Conservation (phyloP, 2,888 invertebrate species). For the Diplazon laetatorius region DNA sequence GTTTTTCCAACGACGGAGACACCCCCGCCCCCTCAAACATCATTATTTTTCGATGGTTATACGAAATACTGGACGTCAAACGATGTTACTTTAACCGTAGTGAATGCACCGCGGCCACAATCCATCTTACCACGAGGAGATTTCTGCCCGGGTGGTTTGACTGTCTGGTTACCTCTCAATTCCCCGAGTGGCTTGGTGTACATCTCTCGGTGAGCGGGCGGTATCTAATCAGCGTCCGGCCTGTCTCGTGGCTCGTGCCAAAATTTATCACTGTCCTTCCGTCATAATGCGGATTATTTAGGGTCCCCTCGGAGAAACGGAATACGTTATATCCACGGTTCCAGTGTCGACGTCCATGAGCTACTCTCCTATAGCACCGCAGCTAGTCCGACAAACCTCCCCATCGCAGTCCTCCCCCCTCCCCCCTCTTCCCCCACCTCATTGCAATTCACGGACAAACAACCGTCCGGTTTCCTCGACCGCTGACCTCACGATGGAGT, state of each 20-base stretch:
- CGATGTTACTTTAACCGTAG: background rate
- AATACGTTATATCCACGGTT: slow-evolving; percentile 43
- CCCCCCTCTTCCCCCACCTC: too few relatives aligned
- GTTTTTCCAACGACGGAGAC: too few relatives aligned
- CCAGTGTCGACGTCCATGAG: slow-evolving; percentile 28
- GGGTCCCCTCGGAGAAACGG: slow-evolving; percentile 53
- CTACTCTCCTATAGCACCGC: slow-evolving; percentile 13
- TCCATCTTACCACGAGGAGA: background rate
- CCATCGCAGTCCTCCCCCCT: background rate
- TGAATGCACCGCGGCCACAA: background rate
- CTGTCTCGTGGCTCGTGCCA: slow-evolving; percentile 57
- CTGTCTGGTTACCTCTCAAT: slow-evolving; percentile 10
- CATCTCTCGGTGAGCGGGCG: slow-evolving; percentile 49
- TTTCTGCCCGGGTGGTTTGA: slow-evolving; percentile 15
- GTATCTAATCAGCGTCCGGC: slow-evolving; percentile 69
- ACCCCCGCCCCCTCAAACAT: too few relatives aligned
- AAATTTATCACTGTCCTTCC: slow-evolving; percentile 69
- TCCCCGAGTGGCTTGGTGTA: slow-evolving; percentile 18
- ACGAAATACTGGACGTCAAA: too few relatives aligned
- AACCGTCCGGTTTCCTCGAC: slow-evolving; percentile 42
- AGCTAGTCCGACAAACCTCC: background rate
- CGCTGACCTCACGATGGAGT: too few relatives aligned
- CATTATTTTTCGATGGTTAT: too few relatives aligned
- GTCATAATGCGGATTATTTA: slow-evolving; percentile 69
- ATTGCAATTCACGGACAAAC: slow-evolving; percentile 47